Evolutionary conservation across 2,888 invertebrate species (phyloP).

Genomic region (Germaria angustata): DNA sequence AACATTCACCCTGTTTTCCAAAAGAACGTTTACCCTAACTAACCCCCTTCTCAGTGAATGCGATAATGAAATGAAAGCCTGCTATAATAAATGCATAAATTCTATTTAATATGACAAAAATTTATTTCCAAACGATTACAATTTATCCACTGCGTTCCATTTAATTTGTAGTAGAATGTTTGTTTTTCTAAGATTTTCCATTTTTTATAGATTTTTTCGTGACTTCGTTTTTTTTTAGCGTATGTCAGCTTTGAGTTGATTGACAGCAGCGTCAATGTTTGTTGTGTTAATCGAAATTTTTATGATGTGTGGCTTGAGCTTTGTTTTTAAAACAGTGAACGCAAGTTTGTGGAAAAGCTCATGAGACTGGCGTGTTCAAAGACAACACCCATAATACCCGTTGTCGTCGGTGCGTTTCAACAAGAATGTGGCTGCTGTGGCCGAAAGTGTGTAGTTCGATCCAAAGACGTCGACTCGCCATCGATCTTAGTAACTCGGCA

Average conservation of each 20-base stretch:
- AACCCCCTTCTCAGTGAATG: slow-evolving; percentile 5
- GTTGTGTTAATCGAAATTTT: background rate
- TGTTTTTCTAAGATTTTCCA: slow-evolving; percentile 21
- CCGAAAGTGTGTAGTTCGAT: too few species aligned
- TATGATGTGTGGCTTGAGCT: background rate
- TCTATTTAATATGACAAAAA: slow-evolving; percentile 43
- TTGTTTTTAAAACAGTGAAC: too few species aligned
- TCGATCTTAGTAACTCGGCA: too few species aligned
- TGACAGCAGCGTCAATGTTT: background rate
- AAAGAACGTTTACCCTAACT: background rate
- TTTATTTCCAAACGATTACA: slow-evolving; percentile 67
- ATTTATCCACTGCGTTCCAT: background rate
- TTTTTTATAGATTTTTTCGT: slow-evolving; percentile 3
- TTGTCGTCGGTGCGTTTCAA: too few species aligned
- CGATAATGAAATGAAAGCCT: slow-evolving; percentile 5
- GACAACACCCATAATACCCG: too few species aligned
- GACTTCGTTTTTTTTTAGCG: background rate
- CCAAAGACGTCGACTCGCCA: too few species aligned
- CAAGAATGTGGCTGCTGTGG: too few species aligned
- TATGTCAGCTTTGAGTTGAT: background rate
- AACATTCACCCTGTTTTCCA: slow-evolving; percentile 5
- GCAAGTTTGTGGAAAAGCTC: too few species aligned
- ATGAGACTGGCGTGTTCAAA: too few species aligned
- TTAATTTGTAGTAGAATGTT: background rate
- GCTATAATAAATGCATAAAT: slow-evolving; percentile 37